These are phyloP conservation scores for Sparus aurata DNA, from an alignment of 2,797 vertebrate genomes.

Conservation along the genomic window DNA sequence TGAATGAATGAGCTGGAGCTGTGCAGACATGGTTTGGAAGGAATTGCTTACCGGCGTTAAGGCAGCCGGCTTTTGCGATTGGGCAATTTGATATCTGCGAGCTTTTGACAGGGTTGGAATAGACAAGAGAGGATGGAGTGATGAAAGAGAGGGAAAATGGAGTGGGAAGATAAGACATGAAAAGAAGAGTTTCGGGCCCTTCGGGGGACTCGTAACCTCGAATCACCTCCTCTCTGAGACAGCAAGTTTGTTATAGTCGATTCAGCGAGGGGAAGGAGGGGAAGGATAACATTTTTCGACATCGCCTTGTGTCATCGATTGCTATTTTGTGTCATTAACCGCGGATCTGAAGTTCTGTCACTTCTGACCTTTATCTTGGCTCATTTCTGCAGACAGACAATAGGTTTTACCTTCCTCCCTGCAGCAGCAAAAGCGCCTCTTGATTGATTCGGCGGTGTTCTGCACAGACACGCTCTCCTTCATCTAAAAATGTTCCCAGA, in stretches of 20 bases:
- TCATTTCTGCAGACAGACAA: not conserved
- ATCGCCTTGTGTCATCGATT: not conserved
- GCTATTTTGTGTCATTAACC: not conserved
- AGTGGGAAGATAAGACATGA: not conserved
- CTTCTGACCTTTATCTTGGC: conserved; percentile 1
- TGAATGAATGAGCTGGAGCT: conserved; percentile 23
- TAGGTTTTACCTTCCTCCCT: not conserved
- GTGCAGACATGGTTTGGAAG: conserved; percentile 32
- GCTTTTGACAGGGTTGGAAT: conserved; percentile 27
- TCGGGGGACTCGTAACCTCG: conserved; percentile 9
- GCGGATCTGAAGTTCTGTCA: not conserved
- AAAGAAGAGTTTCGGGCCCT: not conserved
- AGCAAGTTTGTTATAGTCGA: conserved; percentile 5
- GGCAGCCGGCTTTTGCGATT: conserved; percentile 40
- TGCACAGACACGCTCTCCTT: not conserved
- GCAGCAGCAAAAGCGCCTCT: not conserved
- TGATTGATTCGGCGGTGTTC: conserved; percentile 15
- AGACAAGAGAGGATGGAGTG: not conserved
- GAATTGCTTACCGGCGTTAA: conserved; percentile 21
- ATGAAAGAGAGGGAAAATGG: conserved; percentile 5
- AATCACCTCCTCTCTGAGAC: not conserved
- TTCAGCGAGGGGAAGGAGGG: not conserved
- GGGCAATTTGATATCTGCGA: conserved; percentile 44
- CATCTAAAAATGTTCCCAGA: not conserved
- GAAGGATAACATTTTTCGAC: not conserved